Evolutionary conservation across 2,113 vertebrate species (phyloP), one percentile per base, ranked within the genome.

Genomic region (Formicarius rufipectus): DNA sequence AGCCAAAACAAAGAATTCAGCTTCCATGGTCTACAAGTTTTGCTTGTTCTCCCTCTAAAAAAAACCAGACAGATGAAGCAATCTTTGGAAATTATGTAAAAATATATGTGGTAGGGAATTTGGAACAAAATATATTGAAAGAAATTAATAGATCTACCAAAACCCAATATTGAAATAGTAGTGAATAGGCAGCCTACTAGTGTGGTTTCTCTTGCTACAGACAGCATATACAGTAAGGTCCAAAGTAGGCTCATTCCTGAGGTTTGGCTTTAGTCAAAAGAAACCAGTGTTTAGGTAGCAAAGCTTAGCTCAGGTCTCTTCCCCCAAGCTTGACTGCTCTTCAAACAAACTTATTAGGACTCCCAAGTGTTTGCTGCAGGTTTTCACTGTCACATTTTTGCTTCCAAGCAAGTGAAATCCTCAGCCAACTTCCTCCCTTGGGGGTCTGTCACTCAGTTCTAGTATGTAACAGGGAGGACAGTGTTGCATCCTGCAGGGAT

Each of bases 191-290:
- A 88, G 72, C 72, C 42, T 91, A 75, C 52, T 90, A 94, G 5
- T n/a, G 30, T 88, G 71, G 90, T 93, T 91, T 87, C 50, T 88
- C 47, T 59, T 47, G 37, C 68, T 74, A 69, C 78, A 96, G 84
- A 85, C 59, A 45, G 79, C 4, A 28, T 23, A 82, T 37, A 58
- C 72, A 74, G 39, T n/a, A 73, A 35, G 12, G 27, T 88, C 82
- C 85, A 85, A 92, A 77, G 27, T 67, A 83, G 68, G 49, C 68
- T 96, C 92, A 96, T 97, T 96, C 90, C 95, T 96, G 92, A 59
- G 95, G 92, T 96, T 97, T 96, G 95, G 95, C 95, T 84, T 81
- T 59, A 53, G 74, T 86, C 68, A 56, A 96, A 97, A 91, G 90
- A 95, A 94, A 44, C 28, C 39, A 78, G 23, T 64, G 68, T 76